Conservation (phyloP, 2,888 invertebrate genomes). For the Lycophotia porphyrea region DNA sequence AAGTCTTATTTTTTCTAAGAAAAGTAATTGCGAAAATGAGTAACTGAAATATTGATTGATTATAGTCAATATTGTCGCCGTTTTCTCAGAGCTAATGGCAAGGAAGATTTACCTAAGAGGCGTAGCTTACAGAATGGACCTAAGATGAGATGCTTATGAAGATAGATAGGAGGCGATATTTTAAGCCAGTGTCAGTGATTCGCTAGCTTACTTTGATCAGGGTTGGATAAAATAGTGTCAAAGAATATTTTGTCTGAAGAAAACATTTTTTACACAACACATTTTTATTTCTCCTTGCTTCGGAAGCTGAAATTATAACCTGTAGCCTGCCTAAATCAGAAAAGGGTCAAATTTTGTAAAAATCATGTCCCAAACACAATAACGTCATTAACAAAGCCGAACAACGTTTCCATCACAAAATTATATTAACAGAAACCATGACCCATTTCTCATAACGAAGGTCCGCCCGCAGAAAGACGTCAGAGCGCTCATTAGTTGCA, state of each 20-base stretch:
- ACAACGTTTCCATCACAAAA: conserved; percentile 55
- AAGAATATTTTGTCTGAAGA: conserved; percentile 3
- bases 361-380: conserved; percentile 26
- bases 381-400: conserved; percentile 34
- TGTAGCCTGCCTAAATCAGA: background rate
- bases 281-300: background rate
- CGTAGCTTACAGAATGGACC: conserved; percentile 42
- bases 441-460: conserved; percentile 71
- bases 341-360: conserved; percentile 1
- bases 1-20: background rate
- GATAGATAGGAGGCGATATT: conserved; percentile 46
- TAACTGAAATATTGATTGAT: conserved; percentile 45
- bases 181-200: conserved; percentile 9
- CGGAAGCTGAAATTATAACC: background rate
- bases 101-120: conserved; percentile 43
- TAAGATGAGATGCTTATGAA: conserved; percentile 45
- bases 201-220: conserved; percentile 15
- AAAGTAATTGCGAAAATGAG: conserved; percentile 29
- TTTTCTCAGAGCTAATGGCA: conserved; percentile 40
- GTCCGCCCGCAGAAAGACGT: conserved; percentile 69
- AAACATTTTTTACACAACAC: background rate
- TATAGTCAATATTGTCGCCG: conserved; percentile 50
- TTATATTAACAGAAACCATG: conserved; percentile 66
- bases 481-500: conserved; percentile 70
- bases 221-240: background rate